These are phyloP conservation scores for Polylopha cassiicola DNA, from an alignment of 2,888 invertebrate genomes.

Conservation along the genomic window DNA sequence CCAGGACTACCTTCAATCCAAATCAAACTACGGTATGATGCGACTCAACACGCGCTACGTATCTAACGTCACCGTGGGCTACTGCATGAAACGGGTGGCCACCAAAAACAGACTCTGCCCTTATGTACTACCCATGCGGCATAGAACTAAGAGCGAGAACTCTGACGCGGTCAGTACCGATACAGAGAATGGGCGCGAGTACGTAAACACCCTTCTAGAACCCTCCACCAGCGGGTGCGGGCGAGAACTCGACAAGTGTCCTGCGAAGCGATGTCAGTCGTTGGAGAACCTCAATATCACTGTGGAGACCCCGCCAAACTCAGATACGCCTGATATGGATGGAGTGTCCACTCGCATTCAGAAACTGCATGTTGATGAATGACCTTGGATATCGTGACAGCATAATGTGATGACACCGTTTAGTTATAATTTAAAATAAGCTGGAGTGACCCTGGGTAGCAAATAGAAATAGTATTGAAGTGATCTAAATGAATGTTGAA, in stretches of 20 bases:
- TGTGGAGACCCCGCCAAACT: conserved; percentile 50
- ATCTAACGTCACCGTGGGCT: conserved; percentile 79
- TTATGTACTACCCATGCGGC: conserved; percentile 75
- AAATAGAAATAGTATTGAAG: conserved; percentile 45
- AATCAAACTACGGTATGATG: conserved; percentile 66
- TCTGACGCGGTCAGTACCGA: conserved; percentile 70
- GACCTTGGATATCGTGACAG: conserved; percentile 36
- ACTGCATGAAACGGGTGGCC: conserved; percentile 73
- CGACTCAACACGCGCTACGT: conserved; percentile 79
- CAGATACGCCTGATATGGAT: conserved; percentile 76
- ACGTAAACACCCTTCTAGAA: conserved; percentile 54
- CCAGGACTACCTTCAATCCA: conserved; percentile 73
- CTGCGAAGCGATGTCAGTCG: conserved; percentile 79
- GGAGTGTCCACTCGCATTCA: conserved; percentile 79
- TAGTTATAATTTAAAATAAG: conserved; percentile 30
- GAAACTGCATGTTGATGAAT: conserved; percentile 79
- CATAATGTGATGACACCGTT: conserved; percentile 17
- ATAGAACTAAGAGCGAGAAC: conserved; percentile 80
- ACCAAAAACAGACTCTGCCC: conserved; percentile 78
- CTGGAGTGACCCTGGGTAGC: conserved; percentile 35
- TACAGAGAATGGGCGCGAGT: conserved; percentile 49
- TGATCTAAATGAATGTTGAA: conserved; percentile 48
- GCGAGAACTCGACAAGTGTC: conserved; percentile 39
- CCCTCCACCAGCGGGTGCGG: conserved; percentile 59
- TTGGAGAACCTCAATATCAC: conserved; percentile 75